Conservation (phyloP, 1,140 invertebrate genomes). For the Pectinophora gossypiella region DNA sequence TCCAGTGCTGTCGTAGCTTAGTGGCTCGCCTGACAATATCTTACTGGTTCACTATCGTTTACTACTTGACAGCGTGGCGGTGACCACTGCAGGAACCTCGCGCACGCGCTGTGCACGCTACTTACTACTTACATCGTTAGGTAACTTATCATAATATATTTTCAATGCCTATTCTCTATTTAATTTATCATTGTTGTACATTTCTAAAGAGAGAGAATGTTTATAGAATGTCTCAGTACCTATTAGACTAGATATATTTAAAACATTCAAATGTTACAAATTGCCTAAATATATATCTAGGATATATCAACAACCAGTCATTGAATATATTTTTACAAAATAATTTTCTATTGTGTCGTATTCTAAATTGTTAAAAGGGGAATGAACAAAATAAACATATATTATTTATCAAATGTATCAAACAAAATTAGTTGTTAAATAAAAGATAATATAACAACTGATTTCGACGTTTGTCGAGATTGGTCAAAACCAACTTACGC, state of each 20-base stretch:
- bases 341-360: conserved; percentile 37
- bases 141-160: background rate
- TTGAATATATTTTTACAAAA: conserved; percentile 54
- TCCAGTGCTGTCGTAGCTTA: conserved; percentile 57
- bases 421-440: conserved; percentile 41
- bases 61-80: too few species aligned
- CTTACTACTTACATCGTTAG: too few species aligned
- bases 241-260: conserved; percentile 27
- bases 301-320: background rate
- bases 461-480: conserved; percentile 38
- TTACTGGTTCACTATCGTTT: conserved; percentile 8
- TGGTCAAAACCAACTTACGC: conserved; percentile 59
- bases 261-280: conserved; percentile 18
- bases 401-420: conserved; percentile 33
- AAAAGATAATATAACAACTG: conserved; percentile 31
- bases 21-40: conserved; percentile 61
- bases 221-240: conserved; percentile 25
- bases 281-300: conserved; percentile 29
- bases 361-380: background rate
- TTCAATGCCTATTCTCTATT: background rate
- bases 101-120: background rate
- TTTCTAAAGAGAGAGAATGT: conserved; percentile 57
- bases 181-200: conserved; percentile 34
- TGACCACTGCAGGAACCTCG: background rate
- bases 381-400: conserved; percentile 18